These are phyloP conservation scores for Drosophila tani DNA, from an alignment of 1,140 invertebrate genomes.

Conservation along the genomic window DNA sequence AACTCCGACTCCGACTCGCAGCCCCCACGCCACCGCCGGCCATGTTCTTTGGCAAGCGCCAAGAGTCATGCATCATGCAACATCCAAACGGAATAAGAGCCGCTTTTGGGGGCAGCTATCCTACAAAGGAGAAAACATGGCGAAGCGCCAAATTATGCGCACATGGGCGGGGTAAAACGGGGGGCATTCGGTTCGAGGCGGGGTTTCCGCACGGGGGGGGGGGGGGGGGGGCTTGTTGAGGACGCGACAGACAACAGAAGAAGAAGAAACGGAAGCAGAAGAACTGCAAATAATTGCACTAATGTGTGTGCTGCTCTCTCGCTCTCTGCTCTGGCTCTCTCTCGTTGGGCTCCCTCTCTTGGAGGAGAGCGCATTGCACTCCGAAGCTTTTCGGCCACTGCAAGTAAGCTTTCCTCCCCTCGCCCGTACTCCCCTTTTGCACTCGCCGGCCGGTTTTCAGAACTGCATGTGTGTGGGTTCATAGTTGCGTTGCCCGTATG, in stretches of 20 bases:
- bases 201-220: neutral
- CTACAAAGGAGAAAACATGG: slow-evolving; percentile 71
- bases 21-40: slow-evolving; percentile 8
- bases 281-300: slow-evolving; percentile 79
- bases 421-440: slow-evolving; percentile 40
- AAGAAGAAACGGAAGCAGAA: slow-evolving; percentile 71
- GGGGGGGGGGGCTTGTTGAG: slow-evolving; percentile 23
- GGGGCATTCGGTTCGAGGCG: slow-evolving; percentile 4
- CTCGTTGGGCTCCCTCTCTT: neutral
- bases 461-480: slow-evolving; percentile 22
- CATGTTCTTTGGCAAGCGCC: slow-evolving; percentile 23
- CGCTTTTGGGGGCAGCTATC: slow-evolving; percentile 32
- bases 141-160: slow-evolving; percentile 82
- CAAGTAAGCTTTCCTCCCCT: slow-evolving; percentile 56
- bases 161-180: slow-evolving; percentile 51
- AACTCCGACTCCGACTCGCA: slow-evolving; percentile 16
- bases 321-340: slow-evolving; percentile 2
- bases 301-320: slow-evolving; percentile 12
- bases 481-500: slow-evolving; percentile 6
- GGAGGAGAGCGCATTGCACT: slow-evolving; percentile 62
- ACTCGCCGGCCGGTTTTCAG: slow-evolving; percentile 74
- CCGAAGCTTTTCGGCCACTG: slow-evolving; percentile 65
- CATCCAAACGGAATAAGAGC: slow-evolving; percentile 57
- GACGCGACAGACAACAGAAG: slow-evolving; percentile 52
- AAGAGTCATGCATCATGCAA: slow-evolving; percentile 70